These are phyloP conservation scores for Mycteria americana DNA, from an alignment of 2,797 vertebrate genomes.

Conservation along the genomic window DNA sequence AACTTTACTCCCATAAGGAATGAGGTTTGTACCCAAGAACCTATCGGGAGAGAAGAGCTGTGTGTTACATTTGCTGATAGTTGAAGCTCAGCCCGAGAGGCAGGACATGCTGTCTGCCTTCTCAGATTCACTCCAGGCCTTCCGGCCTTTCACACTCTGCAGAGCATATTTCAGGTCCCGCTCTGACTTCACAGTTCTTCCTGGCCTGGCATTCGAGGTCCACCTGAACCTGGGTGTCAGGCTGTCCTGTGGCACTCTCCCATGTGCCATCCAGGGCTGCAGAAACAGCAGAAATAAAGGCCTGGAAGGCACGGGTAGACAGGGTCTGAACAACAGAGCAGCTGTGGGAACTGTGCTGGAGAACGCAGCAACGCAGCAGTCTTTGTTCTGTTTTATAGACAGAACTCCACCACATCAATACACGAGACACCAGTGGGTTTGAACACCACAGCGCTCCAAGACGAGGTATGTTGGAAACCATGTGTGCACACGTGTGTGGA, in stretches of 20 bases:
- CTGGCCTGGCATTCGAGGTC: background rate
- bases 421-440: accelerated
- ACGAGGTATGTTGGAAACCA: background rate
- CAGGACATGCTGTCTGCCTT: background rate
- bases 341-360: background rate
- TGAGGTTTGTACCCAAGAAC: background rate
- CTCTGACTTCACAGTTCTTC: background rate
- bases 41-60: background rate
- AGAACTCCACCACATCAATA: background rate
- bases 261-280: background rate
- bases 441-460: background rate
- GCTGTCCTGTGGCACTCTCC: background rate
- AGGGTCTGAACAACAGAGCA: background rate
- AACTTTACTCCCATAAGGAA: background rate
- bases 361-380: background rate
- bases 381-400: background rate
- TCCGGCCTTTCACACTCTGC: background rate
- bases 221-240: background rate
- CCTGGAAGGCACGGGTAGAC: accelerated
- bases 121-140: background rate
- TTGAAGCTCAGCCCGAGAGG: background rate
- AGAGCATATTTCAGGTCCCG: background rate
- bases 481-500: accelerated
- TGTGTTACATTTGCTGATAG: background rate
- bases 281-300: background rate